Evolutionary conservation across 2,888 invertebrate genomes (phyloP), one percentile per base, ranked within the genome.

Genomic region (Chalcosyrphus nemorum): DNA sequence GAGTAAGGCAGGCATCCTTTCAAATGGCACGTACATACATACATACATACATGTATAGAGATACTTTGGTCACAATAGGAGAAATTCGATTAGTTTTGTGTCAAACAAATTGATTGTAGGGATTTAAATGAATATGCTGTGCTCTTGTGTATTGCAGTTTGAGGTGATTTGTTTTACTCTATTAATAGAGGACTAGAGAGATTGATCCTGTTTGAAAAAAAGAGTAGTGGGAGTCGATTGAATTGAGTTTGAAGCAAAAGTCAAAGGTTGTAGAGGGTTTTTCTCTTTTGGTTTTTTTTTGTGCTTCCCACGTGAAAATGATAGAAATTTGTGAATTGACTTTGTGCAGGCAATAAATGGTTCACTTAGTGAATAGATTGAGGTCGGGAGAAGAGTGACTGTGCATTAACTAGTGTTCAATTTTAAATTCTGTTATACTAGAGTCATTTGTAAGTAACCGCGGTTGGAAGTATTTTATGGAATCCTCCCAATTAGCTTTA

Each of bases 1-100:
- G 70, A 63, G 63, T 43, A 78, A 68, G 61, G 54, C 59, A 68
- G 52, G 71, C 61, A 57, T 70, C 74, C 70, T 57, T 72, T 63
- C 78, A 19, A 68, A 74, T 24, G 78, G 66, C 71, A 66, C 59
- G 38, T 50, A 19, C n/a, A n/a, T n/a, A n/a, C n/a, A n/a, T n/a
- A n/a, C n/a, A n/a, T n/a, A n/a, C n/a, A n/a, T n/a, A n/a, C n/a
- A n/a, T n/a, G n/a, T 61, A 29, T 63, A 41, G 29, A 59, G 61
- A 54, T 72, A 24, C 47, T 61, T 78, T 43, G 63, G 32, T 54
- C 50, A 78, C 82, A 78, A 70, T 80, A 41, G 74, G 57, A 80
- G 80, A 84, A 84, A 80, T 84, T 84, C 84, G 84, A 84, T 84
- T 84, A 84, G 84, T 84, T 80, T 80, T 74, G 84, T 84, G 84